Base-by-base conservation (phyloP, 2,888 invertebrate genomes). In the Plebejus anna region DNA sequence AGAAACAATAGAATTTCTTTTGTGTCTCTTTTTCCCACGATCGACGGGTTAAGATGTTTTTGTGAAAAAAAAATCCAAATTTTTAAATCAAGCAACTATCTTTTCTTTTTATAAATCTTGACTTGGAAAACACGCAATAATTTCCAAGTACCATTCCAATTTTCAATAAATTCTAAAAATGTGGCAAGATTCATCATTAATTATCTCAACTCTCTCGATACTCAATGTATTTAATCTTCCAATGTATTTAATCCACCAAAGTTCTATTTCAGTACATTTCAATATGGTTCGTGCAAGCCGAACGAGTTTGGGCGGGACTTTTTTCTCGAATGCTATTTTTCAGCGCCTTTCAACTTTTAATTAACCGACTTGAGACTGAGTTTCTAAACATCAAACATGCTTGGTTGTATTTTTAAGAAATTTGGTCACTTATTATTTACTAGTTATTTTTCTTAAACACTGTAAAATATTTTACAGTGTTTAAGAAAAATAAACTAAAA, bases 261-360 rank as follows among this genome's bases (percentile, higher is more conserved):
- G 66, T 66, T 61, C 66, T 66, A 66, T 66, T 66, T 66, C 13
- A 32, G 66, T 66, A 16, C 66, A 32, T 66, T 66, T 66, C 32
- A 66, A 66, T 66, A 32, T 66, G 66, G 11, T 28, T 61, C 61
- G 28, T 61, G 61, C 9, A 61, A 61, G 9, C 61, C 61, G 61
- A 61, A 61, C 61, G 22, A 61, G 22, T 61, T 22, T 9, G 3
- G 3, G 28, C 2, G 11, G 61, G 61, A 13, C n/a, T 59, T 61
- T 59, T 61, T 61, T 11, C 28, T 2, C 32, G 28, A 28, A 61
- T 32, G 28, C 28, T 3, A 4, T 61, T 61, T 61, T 61, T 32
- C 7, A 61, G 9, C 32, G 61, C 61, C 61, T 61, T 61, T 61
- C 61, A 61, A 32, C 28, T 61, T 61, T 61, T 61, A 32, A 61